Percentiles rank a stretch among this genome's conserved stretches.
phyloP scores from a whole-genome alignment of 2,797 vertebrate species.

The Mus minutoides region DNA sequence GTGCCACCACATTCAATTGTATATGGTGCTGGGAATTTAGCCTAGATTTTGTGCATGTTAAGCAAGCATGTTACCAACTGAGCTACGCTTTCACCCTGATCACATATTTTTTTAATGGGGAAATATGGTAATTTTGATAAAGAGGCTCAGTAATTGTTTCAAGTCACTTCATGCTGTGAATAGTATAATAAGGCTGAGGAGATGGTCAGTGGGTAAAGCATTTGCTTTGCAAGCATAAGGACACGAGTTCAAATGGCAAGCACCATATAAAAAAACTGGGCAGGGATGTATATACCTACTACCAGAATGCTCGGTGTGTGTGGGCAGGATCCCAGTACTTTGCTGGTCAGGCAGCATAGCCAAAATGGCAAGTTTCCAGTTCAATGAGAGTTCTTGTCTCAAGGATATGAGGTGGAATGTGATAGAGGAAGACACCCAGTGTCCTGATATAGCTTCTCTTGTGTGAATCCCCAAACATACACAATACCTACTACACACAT shows the following conservation, averaged over 20 bases:
- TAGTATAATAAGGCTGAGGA: neutral
- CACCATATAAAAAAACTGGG: neutral
- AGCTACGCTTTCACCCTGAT: neutral
- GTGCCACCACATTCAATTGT: neutral
- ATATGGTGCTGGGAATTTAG: neutral
- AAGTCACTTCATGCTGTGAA: neutral
- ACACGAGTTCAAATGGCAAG: neutral
- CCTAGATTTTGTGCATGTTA: neutral
- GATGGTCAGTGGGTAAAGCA: neutral
- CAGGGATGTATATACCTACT: neutral
- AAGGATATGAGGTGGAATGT: neutral
- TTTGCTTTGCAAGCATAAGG: neutral
- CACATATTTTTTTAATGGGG: neutral
- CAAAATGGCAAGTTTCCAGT: neutral
- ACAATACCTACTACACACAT: neutral
- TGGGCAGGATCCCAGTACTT: neutral
- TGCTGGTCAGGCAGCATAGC: too few species aligned
- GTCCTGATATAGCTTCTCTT: neutral
- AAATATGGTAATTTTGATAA: neutral
- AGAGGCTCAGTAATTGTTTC: neutral
- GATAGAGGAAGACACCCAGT: neutral
- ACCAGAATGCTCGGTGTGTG: neutral
- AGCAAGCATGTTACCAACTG: neutral
- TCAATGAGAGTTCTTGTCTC: neutral
- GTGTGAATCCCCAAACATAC: neutral